Base-by-base conservation (phyloP, 2,888 invertebrate genomes). In the Aromia moschata region DNA sequence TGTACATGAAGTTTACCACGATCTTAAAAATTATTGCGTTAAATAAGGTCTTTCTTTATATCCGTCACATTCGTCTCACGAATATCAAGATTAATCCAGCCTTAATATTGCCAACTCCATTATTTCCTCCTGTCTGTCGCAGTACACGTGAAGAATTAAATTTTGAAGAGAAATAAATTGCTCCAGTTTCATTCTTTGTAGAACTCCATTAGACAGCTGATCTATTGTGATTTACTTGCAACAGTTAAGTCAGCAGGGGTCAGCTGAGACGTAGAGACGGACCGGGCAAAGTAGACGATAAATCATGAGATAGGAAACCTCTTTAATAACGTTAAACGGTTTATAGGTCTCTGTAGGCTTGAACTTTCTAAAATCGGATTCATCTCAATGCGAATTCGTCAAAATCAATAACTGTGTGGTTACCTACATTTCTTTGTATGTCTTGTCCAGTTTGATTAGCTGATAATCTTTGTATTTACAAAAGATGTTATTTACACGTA, bases 151-250 rank as follows among this genome's bases (percentile, higher is more conserved):
- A 36, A 38, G 49, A 30, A 38, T n/a, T 33, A 38, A 25, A 20
- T 33, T 33, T 33, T 14, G 46, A 46, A 44, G 33, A 36, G 47
- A 16, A 31, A 15, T 10, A 20, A 25, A 15, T 17, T 49, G 49
- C 38, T 38, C 49, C 14, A 49, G 25, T 38, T 49, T 49, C 20
- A 7, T 38, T 20, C 38, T 12, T 30, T 12, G 9, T 38, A 25
- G 18, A 18, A 25, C 37, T 36, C 18, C n/a, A 37, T 36, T 11
- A 37, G 38, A 38, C 49, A 25, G 38, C 38, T 49, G 49, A 38
- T 49, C 49, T 38, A 49, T 49, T 49, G 38, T 49, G 49, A 49
- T 25, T 49, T 49, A 43, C 49, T 20, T 38, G 38, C 38, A 38
- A 49, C 25, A 25, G 38, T 20, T 49, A 38, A 49, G 25, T 38